Evolutionary conservation across 23 tunicate genomes (phyloP).

Genomic region (Pegea sp.): DNA sequence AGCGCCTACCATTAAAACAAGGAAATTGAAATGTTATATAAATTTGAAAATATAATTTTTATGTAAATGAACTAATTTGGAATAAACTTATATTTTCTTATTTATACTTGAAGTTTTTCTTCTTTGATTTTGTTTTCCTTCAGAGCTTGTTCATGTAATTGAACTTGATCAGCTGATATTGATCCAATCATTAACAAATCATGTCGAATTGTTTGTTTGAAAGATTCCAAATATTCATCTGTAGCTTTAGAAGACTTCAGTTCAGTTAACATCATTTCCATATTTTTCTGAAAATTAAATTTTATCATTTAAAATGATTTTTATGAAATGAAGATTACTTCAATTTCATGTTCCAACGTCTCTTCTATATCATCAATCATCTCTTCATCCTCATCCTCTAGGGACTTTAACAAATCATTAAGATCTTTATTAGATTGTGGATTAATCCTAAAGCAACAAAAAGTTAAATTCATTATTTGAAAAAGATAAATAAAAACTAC

Average conservation of each 20-base stretch:
- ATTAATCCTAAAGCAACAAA: too few relatives aligned
- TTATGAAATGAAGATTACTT: too few relatives aligned
- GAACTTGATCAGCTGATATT: slow-evolving; percentile 21
- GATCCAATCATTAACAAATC: slow-evolving; percentile 65
- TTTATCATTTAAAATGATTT: too few relatives aligned
- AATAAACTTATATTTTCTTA: not conserved
- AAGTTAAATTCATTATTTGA: too few relatives aligned
- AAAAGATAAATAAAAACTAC: too few relatives aligned
- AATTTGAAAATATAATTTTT: not conserved
- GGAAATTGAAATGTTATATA: too few relatives aligned
- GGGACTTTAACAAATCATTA: slow-evolving; percentile 6
- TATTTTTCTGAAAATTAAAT: too few relatives aligned
- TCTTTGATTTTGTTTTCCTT: slow-evolving; percentile 24
- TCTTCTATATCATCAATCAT: slow-evolving; percentile 3
- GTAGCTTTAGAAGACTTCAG: slow-evolving; percentile 23
- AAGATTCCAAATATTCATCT: slow-evolving; percentile 37
- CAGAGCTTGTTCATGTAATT: slow-evolving; percentile 28
- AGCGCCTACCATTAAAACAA: not conserved
- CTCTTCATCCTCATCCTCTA: slow-evolving; percentile 21
- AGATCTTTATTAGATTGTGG: slow-evolving; percentile 26
- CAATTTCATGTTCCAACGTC: too few relatives aligned
- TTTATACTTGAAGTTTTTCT: slow-evolving; percentile 15
- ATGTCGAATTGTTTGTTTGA: slow-evolving; percentile 50
- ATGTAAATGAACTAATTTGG: not conserved
- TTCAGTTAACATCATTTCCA: slow-evolving; percentile 17